These are phyloP conservation scores for Nannospalax galili DNA, from an alignment of 2,113 vertebrate genomes.

Conservation along the genomic window DNA sequence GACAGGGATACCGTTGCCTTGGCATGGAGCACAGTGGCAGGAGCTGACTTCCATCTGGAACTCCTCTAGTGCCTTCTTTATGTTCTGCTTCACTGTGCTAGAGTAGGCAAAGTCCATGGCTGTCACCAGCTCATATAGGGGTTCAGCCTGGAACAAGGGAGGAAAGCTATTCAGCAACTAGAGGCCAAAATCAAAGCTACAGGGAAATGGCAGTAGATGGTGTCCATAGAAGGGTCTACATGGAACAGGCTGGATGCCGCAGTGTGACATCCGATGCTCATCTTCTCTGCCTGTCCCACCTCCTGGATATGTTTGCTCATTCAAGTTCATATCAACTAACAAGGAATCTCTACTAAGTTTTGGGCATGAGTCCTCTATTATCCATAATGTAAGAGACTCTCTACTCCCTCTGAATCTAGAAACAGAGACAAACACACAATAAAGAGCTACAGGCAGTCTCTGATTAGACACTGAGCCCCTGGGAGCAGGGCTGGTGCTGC, in stretches of 20 bases:
- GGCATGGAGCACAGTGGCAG: slow-evolving; percentile 92
- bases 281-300: background rate
- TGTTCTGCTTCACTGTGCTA: slow-evolving; percentile 88
- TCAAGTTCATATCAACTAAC: background rate
- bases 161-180: background rate
- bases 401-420: background rate
- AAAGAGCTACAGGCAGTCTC: background rate
- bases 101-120: slow-evolving; percentile 86
- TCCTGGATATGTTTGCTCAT: background rate
- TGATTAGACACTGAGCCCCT: background rate
- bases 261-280: background rate
- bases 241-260: background rate
- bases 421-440: background rate
- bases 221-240: background rate
- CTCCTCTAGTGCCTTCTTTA: slow-evolving; percentile 90
- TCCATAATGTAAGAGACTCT: background rate
- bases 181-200: background rate
- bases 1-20: slow-evolving; percentile 90
- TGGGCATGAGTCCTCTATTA: background rate
- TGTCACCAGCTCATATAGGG: slow-evolving; percentile 92
- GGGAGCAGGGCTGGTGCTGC: background rate
- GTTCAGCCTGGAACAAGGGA: slow-evolving; percentile 85
- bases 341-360: background rate
- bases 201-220: rapidly evolving
- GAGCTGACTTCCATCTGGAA: slow-evolving; percentile 90